Conservation (phyloP, 2,113 vertebrate genomes). For the Pavo muticus region DNA sequence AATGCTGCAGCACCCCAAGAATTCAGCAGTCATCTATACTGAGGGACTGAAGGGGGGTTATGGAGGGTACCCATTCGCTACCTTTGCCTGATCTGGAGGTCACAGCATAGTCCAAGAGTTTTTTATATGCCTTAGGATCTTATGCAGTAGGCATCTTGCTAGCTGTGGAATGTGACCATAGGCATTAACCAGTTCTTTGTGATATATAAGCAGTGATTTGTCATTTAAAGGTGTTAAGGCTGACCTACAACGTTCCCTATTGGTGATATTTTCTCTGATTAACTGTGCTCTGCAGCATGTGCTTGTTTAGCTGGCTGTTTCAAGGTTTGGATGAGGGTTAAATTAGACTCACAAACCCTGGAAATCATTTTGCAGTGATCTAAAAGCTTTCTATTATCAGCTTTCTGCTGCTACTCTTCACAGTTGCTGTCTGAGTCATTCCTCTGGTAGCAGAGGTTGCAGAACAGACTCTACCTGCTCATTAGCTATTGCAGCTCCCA, state of each 20-base stretch:
- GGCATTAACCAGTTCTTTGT: background rate
- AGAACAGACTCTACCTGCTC: background rate
- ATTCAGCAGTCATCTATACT: background rate
- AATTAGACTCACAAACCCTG: background rate
- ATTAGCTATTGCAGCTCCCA: fast-evolving
- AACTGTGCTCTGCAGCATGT: background rate
- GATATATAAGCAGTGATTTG: background rate
- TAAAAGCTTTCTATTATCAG: background rate
- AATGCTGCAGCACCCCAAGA: background rate
- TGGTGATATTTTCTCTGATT: background rate
- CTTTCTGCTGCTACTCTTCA: background rate
- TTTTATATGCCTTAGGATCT: background rate
- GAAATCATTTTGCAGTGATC: background rate
- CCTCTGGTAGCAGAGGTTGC: background rate
- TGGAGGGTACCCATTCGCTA: background rate
- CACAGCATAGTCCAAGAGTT: background rate
- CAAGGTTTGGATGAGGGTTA: background rate
- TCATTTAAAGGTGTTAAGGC: background rate
- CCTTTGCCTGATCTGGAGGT: background rate
- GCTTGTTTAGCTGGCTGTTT: background rate
- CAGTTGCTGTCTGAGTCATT: background rate
- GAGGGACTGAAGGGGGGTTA: background rate
- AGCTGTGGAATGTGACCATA: background rate
- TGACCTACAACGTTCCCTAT: background rate
- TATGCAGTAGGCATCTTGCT: background rate